These are phyloP conservation scores for Mus caroli DNA, from an alignment of 2,797 vertebrate genomes.

Conservation along the genomic window DNA sequence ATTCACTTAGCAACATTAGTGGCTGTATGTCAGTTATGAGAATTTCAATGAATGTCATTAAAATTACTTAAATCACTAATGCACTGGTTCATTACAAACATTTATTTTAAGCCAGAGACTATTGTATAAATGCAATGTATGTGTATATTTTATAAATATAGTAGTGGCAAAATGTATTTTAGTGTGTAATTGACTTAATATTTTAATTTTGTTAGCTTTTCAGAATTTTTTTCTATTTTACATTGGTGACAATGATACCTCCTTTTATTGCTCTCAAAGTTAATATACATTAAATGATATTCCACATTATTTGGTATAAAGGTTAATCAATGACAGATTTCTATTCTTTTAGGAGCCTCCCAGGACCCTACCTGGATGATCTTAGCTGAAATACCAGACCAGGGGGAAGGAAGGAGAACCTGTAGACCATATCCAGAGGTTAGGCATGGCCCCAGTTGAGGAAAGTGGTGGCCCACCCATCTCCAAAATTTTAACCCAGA, in stretches of 20 bases:
- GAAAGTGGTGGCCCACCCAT: too few relatives aligned
- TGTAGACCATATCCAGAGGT: too few relatives aligned
- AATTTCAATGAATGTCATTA: too few relatives aligned
- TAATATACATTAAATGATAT: neutral
- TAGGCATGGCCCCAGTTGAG: too few relatives aligned
- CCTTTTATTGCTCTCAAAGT: neutral
- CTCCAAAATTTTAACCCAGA: too few relatives aligned
- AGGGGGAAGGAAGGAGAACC: too few relatives aligned
- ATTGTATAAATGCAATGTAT: neutral
- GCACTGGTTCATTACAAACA: neutral
- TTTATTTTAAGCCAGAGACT: neutral
- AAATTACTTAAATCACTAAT: slow-evolving; percentile 10
- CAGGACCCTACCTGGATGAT: too few relatives aligned
- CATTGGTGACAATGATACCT: neutral
- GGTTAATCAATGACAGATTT: neutral
- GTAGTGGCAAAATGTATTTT: neutral
- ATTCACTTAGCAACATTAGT: too few relatives aligned
- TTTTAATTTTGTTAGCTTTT: neutral
- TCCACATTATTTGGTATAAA: slow-evolving; percentile 11
- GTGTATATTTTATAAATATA: neutral
- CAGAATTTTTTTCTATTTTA: neutral
- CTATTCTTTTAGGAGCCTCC: neutral
- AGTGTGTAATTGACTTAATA: neutral
- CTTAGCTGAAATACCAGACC: too few relatives aligned
- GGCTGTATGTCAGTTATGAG: too few relatives aligned